phyloP scores from a whole-genome alignment of 92 coral and sea anemone genomes.

The Pocillopora meandrina region DNA sequence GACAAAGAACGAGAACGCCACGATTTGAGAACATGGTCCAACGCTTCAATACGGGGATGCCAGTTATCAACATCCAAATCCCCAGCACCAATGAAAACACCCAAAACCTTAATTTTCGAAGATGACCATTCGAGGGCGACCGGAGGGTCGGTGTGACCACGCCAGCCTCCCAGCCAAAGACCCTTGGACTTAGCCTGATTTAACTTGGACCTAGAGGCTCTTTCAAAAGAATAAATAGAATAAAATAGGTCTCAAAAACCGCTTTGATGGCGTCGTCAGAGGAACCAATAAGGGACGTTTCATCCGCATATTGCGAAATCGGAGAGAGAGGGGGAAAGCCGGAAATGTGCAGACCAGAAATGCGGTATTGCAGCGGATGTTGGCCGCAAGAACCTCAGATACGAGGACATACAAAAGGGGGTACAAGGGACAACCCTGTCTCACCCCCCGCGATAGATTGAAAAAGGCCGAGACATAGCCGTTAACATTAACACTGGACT shows the following conservation, averaged over 20 bases:
- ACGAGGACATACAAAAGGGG: too few relatives aligned
- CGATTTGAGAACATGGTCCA: background rate
- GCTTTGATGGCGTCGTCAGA: background rate
- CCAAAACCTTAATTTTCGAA: slow-evolving; percentile 3
- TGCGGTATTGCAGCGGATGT: too few relatives aligned
- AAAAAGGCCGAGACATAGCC: too few relatives aligned
- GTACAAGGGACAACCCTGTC: too few relatives aligned
- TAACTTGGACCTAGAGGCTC: slow-evolving; percentile 4
- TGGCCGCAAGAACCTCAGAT: too few relatives aligned
- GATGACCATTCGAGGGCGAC: slow-evolving; percentile 9
- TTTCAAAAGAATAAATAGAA: background rate
- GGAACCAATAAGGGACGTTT: slow-evolving; percentile 16
- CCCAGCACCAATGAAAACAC: slow-evolving; percentile 12
- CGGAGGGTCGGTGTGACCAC: background rate
- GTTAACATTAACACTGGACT: too few relatives aligned
- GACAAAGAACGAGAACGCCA: slow-evolving; percentile 31
- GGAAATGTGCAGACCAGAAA: too few relatives aligned
- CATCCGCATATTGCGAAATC: too few relatives aligned
- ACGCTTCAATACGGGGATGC: slow-evolving; percentile 2
- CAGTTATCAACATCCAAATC: slow-evolving; percentile 21
- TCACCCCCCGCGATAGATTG: too few relatives aligned
- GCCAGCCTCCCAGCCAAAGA: slow-evolving; percentile 28
- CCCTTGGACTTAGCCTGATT: slow-evolving; percentile 24
- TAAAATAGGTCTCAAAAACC: background rate
- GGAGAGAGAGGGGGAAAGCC: too few relatives aligned